phyloP scores from a whole-genome alignment of 2,113 vertebrate genomes.

The Oryzias javanicus region DNA sequence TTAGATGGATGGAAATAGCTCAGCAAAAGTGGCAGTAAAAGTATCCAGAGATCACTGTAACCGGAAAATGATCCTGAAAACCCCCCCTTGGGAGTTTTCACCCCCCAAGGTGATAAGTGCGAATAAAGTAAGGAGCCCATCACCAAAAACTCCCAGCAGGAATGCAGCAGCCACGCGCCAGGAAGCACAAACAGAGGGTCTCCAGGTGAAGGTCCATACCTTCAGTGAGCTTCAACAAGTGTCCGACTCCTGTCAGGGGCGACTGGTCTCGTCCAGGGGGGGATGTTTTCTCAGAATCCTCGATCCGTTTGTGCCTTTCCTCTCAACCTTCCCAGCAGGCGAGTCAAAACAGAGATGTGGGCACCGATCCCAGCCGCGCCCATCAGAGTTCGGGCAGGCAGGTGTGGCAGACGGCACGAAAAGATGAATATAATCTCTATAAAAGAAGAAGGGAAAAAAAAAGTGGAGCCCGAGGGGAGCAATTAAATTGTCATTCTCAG shows the following conservation, averaged over 20 bases:
- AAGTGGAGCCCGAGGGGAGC: constrained; percentile 55
- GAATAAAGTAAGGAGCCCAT: constrained; percentile 34
- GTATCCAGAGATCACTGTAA: constrained; percentile 50
- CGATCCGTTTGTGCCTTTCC: constrained; percentile 54
- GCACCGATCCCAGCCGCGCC: constrained; percentile 72
- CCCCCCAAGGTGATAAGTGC: constrained; percentile 4
- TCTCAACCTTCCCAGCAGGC: constrained; percentile 62
- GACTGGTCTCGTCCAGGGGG: constrained; percentile 15
- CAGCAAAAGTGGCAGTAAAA: constrained; percentile 56
- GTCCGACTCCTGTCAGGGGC: constrained; percentile 28
- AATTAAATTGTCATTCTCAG: constrained; percentile 51
- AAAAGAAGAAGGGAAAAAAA: constrained; percentile 5
- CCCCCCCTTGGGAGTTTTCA: not conserved
- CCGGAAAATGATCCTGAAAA: constrained; percentile 35
- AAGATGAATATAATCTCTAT: constrained; percentile 13
- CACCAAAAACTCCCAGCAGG: constrained; percentile 48
- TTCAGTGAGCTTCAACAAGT: constrained; percentile 29
- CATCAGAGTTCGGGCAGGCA: constrained; percentile 62
- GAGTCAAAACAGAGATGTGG: constrained; percentile 71
- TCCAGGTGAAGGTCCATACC: constrained; percentile 46
- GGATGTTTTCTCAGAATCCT: constrained; percentile 53
- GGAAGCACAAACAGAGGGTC: constrained; percentile 7
- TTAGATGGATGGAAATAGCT: constrained; percentile 71
- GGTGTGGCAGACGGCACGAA: constrained; percentile 51
- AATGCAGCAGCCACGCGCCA: constrained; percentile 34